Evolutionary conservation across 1,140 invertebrate genomes (phyloP).

Genomic region (Zaprionus tsacasi): DNA sequence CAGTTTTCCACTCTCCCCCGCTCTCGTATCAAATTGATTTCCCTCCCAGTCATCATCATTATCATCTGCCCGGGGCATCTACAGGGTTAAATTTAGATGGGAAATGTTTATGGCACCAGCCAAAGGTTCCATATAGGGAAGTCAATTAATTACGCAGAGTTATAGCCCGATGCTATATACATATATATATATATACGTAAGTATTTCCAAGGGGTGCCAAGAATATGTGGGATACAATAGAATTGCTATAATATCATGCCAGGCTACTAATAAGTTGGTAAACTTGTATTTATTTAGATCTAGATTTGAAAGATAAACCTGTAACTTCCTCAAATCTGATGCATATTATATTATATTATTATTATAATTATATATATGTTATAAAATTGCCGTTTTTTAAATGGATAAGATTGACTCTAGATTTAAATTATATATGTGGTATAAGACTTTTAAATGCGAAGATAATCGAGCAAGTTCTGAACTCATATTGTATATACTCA

Average conservation of each 20-base stretch:
- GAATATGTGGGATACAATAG: neutral
- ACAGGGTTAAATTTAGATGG: constrained; percentile 55
- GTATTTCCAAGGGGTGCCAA: neutral
- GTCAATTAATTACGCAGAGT: constrained; percentile 24
- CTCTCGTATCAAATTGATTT: constrained; percentile 23
- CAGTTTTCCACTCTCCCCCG: constrained; percentile 22
- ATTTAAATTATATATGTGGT: too few relatives aligned
- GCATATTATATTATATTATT: too few relatives aligned
- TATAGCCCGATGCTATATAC: constrained; percentile 12
- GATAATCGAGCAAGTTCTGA: too few relatives aligned
- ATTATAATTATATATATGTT: too few relatives aligned
- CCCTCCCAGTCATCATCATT: constrained; percentile 37
- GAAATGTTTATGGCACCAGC: constrained; percentile 30
- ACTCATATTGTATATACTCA: too few relatives aligned
- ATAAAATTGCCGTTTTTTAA: too few relatives aligned
- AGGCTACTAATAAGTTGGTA: too few relatives aligned
- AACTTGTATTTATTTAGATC: too few relatives aligned
- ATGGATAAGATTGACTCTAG: too few relatives aligned
- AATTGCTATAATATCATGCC: neutral
- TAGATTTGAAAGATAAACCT: too few relatives aligned
- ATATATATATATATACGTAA: neutral
- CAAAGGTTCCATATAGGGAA: constrained; percentile 22
- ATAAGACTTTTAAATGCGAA: too few relatives aligned
- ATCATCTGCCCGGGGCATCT: constrained; percentile 5
- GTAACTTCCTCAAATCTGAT: too few relatives aligned